phyloP scores from a whole-genome alignment of 1,140 invertebrate species.

The Olivierus martensii region DNA sequence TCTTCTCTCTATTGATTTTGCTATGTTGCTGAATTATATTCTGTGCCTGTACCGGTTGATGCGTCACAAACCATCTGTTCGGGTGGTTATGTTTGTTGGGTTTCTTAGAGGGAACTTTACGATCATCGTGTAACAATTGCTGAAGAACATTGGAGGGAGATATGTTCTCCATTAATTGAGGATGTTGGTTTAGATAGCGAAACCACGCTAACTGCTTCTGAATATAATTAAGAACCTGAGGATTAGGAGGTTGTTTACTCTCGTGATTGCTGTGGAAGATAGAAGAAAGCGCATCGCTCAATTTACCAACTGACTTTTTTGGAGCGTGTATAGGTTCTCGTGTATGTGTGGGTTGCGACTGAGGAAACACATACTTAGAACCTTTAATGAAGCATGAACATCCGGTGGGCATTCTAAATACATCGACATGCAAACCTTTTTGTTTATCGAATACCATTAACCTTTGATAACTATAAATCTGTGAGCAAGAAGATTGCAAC shows the following conservation, averaged over 20 bases:
- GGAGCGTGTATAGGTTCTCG: neutral
- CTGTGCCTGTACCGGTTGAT: no score
- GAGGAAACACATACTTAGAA: conserved; percentile 25
- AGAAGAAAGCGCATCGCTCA: no score
- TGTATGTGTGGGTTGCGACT: neutral
- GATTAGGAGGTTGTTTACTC: neutral
- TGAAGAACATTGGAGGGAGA: conserved; percentile 12
- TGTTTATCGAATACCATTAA: conserved; percentile 67
- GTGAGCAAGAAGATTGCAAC: conserved; percentile 62
- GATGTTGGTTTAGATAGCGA: conserved; percentile 14
- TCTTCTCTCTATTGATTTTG: no score
- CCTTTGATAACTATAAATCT: conserved; percentile 76
- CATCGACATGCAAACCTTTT: conserved; percentile 67
- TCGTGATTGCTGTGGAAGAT: neutral
- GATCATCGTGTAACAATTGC: conserved; percentile 8
- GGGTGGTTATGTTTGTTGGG: no score
- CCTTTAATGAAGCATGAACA: conserved; percentile 71
- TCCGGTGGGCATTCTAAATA: conserved; percentile 65
- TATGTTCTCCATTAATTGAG: conserved; percentile 15
- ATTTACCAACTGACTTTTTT: no score
- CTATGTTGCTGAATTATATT: neutral
- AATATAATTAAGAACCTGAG: conserved; percentile 9
- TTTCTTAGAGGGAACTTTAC: no score
- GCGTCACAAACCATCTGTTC: no score
- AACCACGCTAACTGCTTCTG: conserved; percentile 12